Evolutionary conservation across 2,888 invertebrate species (phyloP).

Genomic region (Neoaliturus tenellus): DNA sequence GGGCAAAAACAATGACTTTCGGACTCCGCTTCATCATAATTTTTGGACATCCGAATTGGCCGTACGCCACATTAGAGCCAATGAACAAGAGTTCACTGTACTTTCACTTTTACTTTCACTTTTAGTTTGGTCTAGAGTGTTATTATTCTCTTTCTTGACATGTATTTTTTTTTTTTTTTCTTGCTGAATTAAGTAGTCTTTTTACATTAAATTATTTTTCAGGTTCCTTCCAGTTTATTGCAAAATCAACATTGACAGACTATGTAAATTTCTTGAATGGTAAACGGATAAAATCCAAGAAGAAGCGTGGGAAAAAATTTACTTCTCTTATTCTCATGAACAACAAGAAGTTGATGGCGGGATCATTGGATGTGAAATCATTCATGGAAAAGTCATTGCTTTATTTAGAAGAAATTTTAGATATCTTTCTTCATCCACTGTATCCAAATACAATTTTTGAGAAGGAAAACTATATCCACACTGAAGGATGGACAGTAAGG

Average conservation of each 20-base stretch:
- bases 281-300: background rate
- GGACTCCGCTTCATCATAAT: too few relatives aligned
- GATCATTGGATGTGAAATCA: background rate
- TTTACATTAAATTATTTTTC: background rate
- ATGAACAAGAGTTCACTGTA: background rate
- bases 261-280: background rate
- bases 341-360: background rate
- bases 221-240: background rate
- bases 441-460: background rate
- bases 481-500: background rate
- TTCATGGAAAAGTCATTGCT: background rate
- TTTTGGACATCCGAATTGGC: too few relatives aligned
- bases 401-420: constrained; percentile 1
- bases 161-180: too few relatives aligned
- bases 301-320: background rate
- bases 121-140: too few relatives aligned
- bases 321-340: background rate
- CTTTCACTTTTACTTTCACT: background rate
- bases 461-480: background rate
- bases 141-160: too few relatives aligned
- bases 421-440: constrained; percentile 3
- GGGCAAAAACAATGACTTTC: too few relatives aligned
- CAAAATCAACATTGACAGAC: background rate
- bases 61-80: too few relatives aligned
- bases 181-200: too few relatives aligned